phyloP scores from a whole-genome alignment of 2,113 vertebrate species.

The Eulemur macaco region DNA sequence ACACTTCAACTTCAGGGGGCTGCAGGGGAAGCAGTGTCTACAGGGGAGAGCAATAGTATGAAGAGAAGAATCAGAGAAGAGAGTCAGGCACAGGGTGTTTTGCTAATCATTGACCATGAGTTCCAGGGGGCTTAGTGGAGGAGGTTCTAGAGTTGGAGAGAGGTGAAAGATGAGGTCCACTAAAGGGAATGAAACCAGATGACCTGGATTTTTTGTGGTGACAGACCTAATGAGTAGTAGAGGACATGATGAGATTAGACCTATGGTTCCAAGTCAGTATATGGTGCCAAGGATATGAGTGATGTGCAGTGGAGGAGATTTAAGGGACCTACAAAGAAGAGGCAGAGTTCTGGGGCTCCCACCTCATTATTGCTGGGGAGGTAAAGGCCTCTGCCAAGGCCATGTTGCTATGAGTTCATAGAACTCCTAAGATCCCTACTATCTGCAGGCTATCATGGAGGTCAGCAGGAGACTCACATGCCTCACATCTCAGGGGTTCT shows the following conservation, averaged over 20 bases:
- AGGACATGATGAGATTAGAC: accelerated
- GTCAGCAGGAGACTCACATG: not conserved
- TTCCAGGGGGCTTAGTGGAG: not conserved
- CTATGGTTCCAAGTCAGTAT: not conserved
- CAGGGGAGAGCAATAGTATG: not conserved
- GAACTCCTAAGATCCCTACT: not conserved
- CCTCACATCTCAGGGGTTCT: not conserved
- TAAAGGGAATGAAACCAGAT: not conserved
- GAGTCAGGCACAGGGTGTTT: not conserved
- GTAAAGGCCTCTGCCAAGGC: not conserved
- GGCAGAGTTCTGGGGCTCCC: not conserved
- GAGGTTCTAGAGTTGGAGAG: not conserved
- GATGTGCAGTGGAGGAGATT: not conserved
- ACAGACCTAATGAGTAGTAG: not conserved
- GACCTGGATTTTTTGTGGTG: not conserved
- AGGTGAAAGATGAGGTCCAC: not conserved
- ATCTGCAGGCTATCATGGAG: not conserved
- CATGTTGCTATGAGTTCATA: not conserved
- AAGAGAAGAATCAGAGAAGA: not conserved
- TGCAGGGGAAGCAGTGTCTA: accelerated
- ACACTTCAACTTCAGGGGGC: not conserved
- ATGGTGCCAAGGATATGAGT: not conserved
- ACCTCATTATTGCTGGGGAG: not conserved
- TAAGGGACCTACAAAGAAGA: accelerated
- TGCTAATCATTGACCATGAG: not conserved